Base-by-base conservation (phyloP, 2,888 invertebrate species). In the Latheticus oryzae region DNA sequence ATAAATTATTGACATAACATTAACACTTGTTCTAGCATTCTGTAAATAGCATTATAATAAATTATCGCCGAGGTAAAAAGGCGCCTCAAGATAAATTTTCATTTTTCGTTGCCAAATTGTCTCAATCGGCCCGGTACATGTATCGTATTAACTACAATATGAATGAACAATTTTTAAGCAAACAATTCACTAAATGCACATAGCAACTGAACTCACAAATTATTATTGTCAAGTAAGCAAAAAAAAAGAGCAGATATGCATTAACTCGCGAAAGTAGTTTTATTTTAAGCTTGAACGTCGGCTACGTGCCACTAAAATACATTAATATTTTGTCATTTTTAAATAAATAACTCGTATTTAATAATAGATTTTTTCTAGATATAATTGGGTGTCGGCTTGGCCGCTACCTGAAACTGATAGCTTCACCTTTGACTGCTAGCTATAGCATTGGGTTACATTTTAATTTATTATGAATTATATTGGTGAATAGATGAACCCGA, bases 321-420 rank as follows among this genome's bases (percentile, higher is more conserved):
- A 38, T 38, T 38, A 38, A 38, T 38, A 30, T 38, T 38, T 38
- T 38, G 38, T 38, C 38, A 23, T 19, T 38, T 38, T 38, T 16
- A 38, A 38, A 38, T 38, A 38, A 38, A 38, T 38, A 17, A 38
- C 21, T 38, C 21, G 13, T 23, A 38, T 38, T 38, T 19, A 38
- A 21, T 38, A 38, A 38, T 38, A 38, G 38, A 35, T 9, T 38
- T 38, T 38, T 23, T 38, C 38, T 23, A 21, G 38, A 38, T 23
- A 38, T 38, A 38, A 38, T 38, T 38, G 38, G 38, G 23, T 38
- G 21, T 38, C 23, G 11, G 19, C 23, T 15, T 11, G 16, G 38
- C 7, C 13, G 38, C 38, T 21, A 38, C 21, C 38, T 38, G 38
- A 38, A 38, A 12, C 38, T 38, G 12, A 13, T 21, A 38, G 38